These are phyloP conservation scores for Oncorhynchus mykiss DNA, from an alignment of 2,113 vertebrate species.

Conservation along the genomic window DNA sequence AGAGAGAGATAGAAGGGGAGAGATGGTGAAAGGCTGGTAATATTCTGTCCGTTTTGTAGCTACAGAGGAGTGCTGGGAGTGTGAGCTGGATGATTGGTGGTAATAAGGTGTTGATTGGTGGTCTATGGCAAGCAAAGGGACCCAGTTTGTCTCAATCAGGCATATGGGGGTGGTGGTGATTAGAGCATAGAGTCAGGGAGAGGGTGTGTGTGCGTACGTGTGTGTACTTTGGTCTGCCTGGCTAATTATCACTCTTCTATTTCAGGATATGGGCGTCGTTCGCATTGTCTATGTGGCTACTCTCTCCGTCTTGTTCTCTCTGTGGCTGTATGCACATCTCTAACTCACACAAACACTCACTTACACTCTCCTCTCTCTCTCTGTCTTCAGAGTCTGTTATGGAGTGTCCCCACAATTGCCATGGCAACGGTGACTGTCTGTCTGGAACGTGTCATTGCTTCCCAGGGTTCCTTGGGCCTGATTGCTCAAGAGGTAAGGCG, in stretches of 20 bases:
- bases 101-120: slow-evolving; percentile 57
- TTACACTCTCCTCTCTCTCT: slow-evolving; percentile 15
- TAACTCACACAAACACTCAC: not conserved
- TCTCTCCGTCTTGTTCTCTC: slow-evolving; percentile 4
- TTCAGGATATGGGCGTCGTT: slow-evolving; percentile 1
- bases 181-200: not conserved
- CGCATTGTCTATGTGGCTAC: slow-evolving; percentile 19
- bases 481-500: slow-evolving; percentile 93
- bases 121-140: slow-evolving; percentile 41
- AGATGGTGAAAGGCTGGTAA: slow-evolving; percentile 25
- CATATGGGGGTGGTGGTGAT: slow-evolving; percentile 36
- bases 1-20: not conserved
- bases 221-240: not conserved
- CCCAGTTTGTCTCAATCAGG: slow-evolving; percentile 42
- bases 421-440: slow-evolving; percentile 97
- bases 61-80: slow-evolving; percentile 18
- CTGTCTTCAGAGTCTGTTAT: slow-evolving; percentile 88
- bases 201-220: not conserved
- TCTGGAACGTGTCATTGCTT: slow-evolving; percentile 98
- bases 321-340: not conserved
- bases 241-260: slow-evolving; percentile 47
- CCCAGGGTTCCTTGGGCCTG: slow-evolving; percentile 93
- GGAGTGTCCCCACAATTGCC: slow-evolving; percentile 98
- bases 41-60: not conserved
- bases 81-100: slow-evolving; percentile 49